phyloP scores from a whole-genome alignment of 2,113 vertebrate genomes.

The Speoplatyrhinus poulsoni region DNA sequence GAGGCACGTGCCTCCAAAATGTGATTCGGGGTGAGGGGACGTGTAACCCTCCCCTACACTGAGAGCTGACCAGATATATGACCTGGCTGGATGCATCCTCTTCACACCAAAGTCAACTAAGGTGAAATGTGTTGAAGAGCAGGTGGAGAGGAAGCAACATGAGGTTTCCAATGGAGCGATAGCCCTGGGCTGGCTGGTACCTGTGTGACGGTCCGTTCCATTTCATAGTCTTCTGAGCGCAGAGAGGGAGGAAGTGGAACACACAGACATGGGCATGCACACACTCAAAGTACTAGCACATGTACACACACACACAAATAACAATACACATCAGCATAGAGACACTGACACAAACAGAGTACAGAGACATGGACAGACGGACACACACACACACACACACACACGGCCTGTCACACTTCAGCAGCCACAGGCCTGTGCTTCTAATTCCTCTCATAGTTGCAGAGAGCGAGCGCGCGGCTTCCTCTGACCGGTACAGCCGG shows the following conservation, averaged over 20 bases:
- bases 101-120: slow-evolving; percentile 33
- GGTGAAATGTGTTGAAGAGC: slow-evolving; percentile 26
- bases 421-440: slow-evolving; percentile 22
- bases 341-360: slow-evolving; percentile 1
- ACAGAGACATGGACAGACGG: neutral
- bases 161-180: slow-evolving; percentile 26
- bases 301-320: neutral
- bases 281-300: slow-evolving; percentile 16
- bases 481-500: slow-evolving; percentile 51
- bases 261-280: neutral
- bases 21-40: no score
- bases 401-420: slow-evolving; percentile 16
- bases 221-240: slow-evolving; percentile 6
- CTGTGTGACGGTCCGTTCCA: slow-evolving; percentile 27
- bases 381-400: slow-evolving; percentile 12
- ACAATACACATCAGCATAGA: neutral
- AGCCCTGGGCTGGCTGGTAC: slow-evolving; percentile 27
- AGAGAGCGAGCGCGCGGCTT: slow-evolving; percentile 35
- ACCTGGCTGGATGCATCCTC: neutral
- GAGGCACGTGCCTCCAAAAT: no score
- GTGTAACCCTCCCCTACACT: no score
- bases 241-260: neutral
- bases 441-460: slow-evolving; percentile 58
- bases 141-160: slow-evolving; percentile 14
- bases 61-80: no score